phyloP scores from a whole-genome alignment of 2,888 invertebrate species.

The Cataglyphis rosenhaueri region DNA sequence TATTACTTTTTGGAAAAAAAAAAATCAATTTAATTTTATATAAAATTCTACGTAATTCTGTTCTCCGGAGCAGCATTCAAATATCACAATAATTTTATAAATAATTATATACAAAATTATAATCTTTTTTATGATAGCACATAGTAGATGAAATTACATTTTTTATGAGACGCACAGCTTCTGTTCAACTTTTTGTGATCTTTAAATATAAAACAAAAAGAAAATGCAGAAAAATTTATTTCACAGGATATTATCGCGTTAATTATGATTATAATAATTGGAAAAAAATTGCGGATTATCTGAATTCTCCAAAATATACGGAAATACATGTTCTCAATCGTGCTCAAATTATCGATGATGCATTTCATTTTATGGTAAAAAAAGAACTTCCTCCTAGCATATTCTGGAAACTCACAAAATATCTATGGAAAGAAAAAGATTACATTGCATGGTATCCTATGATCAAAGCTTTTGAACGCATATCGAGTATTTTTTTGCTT shows the following conservation, averaged over 20 bases:
- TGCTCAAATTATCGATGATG: constrained; percentile 3
- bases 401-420: background rate
- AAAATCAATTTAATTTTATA: background rate
- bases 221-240: background rate
- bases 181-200: background rate
- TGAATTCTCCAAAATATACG: background rate
- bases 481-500: background rate
- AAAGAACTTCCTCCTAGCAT: background rate
- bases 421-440: background rate
- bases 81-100: background rate
- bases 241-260: background rate
- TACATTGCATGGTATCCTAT: constrained; percentile 20
- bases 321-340: background rate
- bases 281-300: background rate
- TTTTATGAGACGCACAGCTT: background rate
- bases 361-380: background rate
- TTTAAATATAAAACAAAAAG: background rate
- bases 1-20: background rate
- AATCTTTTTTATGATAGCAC: background rate
- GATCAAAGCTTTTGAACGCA: background rate
- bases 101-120: background rate
- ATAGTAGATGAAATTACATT: background rate
- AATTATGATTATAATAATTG: background rate
- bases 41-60: background rate
- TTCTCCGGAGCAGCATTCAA: background rate